Evolutionary conservation across 2,113 vertebrate species (phyloP).

Genomic region (Laticauda laticaudata): DNA sequence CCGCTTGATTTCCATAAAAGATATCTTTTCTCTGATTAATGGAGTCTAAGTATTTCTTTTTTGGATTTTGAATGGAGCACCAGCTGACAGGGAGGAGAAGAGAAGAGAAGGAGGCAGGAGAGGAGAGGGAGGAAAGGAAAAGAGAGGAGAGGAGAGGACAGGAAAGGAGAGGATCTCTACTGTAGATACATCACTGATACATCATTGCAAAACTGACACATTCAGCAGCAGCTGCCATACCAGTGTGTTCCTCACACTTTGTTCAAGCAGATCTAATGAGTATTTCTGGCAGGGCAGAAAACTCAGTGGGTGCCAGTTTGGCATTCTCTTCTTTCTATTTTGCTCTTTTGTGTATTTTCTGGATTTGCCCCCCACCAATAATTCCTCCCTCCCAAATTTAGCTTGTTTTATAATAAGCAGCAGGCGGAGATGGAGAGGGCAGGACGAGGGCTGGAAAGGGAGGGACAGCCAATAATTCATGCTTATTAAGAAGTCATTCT

Average conservation of each 20-base stretch:
- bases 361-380: background rate
- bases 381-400: background rate
- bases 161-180: slow-evolving; percentile 36
- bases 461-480: background rate
- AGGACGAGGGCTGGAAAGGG: background rate
- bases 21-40: too few species aligned
- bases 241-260: slow-evolving; percentile 55
- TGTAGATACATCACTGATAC: slow-evolving; percentile 6
- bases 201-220: slow-evolving; percentile 23
- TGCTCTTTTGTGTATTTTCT: slow-evolving; percentile 32
- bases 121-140: too few species aligned
- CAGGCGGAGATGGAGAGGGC: slow-evolving; percentile 10
- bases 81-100: too few species aligned
- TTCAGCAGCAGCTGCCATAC: slow-evolving; percentile 37
- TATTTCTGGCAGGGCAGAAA: slow-evolving; percentile 48
- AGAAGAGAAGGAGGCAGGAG: too few species aligned
- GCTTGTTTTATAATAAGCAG: slow-evolving; percentile 31
- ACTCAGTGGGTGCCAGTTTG: slow-evolving; percentile 36
- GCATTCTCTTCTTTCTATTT: slow-evolving; percentile 15
- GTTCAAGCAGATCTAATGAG: slow-evolving; percentile 53
- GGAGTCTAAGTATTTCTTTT: too few species aligned
- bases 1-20: too few species aligned
- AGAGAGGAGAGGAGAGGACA: background rate
- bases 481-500: slow-evolving; percentile 15
- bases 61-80: too few species aligned